phyloP scores from a whole-genome alignment of 1,140 invertebrate genomes.

The Lysiphlebus fabarum region DNA sequence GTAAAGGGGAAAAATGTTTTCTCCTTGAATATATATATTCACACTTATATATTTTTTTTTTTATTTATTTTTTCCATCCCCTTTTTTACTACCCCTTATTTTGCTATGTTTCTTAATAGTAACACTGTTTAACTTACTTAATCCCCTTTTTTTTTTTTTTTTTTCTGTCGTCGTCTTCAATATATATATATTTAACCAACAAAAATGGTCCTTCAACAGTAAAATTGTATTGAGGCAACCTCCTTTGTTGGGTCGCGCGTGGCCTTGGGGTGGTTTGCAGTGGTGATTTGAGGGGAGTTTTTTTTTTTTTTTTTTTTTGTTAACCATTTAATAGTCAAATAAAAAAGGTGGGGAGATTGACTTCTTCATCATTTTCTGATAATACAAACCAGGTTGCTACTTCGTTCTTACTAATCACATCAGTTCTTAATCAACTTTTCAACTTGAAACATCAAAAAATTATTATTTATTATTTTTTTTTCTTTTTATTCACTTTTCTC shows the following conservation, averaged over 20 bases:
- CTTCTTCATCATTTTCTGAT: slow-evolving; percentile 3
- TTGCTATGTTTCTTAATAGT: not conserved
- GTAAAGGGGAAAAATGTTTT: not conserved
- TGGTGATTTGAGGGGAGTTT: slow-evolving; percentile 8
- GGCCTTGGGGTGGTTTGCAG: slow-evolving; percentile 23
- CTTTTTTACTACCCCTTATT: not conserved
- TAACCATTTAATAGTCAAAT: not conserved
- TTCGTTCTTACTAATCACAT: slow-evolving; percentile 25
- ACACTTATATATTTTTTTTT: too few species aligned
- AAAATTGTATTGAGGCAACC: not conserved
- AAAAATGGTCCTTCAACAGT: not conserved
- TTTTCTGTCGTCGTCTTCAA: slow-evolving; percentile 9
- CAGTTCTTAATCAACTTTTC: slow-evolving; percentile 28
- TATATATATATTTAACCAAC: not conserved
- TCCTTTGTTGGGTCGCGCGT: not conserved
- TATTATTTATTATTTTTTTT: not conserved
- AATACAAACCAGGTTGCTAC: slow-evolving; percentile 22
- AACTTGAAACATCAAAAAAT: slow-evolving; percentile 16
- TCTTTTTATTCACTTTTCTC: too few species aligned
- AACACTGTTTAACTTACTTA: not conserved
- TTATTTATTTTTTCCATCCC: not conserved
- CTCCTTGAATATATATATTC: not conserved
- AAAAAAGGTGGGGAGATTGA: slow-evolving; percentile 9
- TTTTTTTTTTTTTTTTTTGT: too few species aligned
- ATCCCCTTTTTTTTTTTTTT: too few species aligned